These are phyloP conservation scores for Scaptodrosophila lebanonensis DNA, from an alignment of 1,140 invertebrate genomes.

Conservation along the genomic window DNA sequence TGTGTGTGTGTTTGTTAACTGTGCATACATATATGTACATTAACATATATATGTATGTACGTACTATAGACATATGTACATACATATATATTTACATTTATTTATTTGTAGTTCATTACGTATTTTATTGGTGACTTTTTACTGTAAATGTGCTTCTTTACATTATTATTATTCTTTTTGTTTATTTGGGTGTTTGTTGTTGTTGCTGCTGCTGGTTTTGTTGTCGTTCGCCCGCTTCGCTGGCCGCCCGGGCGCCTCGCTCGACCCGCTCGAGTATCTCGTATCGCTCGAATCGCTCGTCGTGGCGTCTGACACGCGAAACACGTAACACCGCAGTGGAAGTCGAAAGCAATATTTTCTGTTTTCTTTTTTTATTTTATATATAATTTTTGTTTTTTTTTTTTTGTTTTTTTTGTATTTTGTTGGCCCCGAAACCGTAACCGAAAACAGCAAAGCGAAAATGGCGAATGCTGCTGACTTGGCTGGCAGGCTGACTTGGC, in stretches of 20 bases:
- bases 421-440: constrained; percentile 34
- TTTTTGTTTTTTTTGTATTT: constrained; percentile 15
- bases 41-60: constrained; percentile 1
- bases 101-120: constrained; percentile 21
- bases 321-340: constrained; percentile 78
- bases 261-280: constrained; percentile 36
- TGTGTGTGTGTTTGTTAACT: too few relatives aligned
- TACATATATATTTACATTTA: constrained; percentile 2
- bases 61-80: neutral
- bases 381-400: neutral
- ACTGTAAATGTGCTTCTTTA: constrained; percentile 8
- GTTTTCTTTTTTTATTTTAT: too few relatives aligned
- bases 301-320: constrained; percentile 76
- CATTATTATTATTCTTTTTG: constrained; percentile 27
- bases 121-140: constrained; percentile 14
- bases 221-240: constrained; percentile 47
- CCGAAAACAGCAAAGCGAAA: constrained; percentile 6
- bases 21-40: too few relatives aligned
- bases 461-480: constrained; percentile 35
- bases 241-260: constrained; percentile 48
- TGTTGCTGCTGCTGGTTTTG: constrained; percentile 20
- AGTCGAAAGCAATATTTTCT: constrained; percentile 31
- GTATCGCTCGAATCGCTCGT: constrained; percentile 16
- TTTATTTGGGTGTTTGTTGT: constrained; percentile 8
- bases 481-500: constrained; percentile 12